Conservation (phyloP, 2,113 vertebrate species). For the Caranx melampygus region DNA sequence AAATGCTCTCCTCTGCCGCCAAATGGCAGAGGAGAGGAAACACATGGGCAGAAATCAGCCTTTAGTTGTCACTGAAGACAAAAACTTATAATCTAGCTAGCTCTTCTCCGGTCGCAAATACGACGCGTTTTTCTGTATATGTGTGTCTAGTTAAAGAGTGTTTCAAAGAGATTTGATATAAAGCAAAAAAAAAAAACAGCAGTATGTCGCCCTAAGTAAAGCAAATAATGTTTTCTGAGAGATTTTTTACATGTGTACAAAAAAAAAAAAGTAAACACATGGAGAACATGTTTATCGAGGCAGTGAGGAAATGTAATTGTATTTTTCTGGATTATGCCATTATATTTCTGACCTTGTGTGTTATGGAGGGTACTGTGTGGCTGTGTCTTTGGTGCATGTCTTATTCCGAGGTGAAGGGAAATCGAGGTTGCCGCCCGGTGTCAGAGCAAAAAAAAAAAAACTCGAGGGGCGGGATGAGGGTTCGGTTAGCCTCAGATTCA, state of each 20-base stretch:
- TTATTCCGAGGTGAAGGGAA: slow-evolving; percentile 44
- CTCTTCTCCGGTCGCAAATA: slow-evolving; percentile 69
- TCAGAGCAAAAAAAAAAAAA: slow-evolving; percentile 18
- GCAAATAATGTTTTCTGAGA: slow-evolving; percentile 63
- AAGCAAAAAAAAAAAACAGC: slow-evolving; percentile 28
- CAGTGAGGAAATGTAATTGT: slow-evolving; percentile 72
- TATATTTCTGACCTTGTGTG: slow-evolving; percentile 74
- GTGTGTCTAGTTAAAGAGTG: slow-evolving; percentile 68
- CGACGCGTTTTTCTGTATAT: slow-evolving; percentile 68
- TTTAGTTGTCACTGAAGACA: slow-evolving; percentile 58
- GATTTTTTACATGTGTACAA: slow-evolving; percentile 52
- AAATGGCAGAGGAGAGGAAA: slow-evolving; percentile 56
- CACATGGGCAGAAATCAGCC: slow-evolving; percentile 42
- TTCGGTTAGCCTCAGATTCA: slow-evolving; percentile 55
- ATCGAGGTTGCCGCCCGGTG: slow-evolving; percentile 39
- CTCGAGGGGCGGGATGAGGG: slow-evolving; percentile 46
- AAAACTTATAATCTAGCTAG: slow-evolving; percentile 76
- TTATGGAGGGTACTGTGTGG: slow-evolving; percentile 76
- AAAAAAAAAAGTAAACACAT: slow-evolving; percentile 57
- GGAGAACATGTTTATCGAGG: slow-evolving; percentile 60
- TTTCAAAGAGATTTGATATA: slow-evolving; percentile 56
- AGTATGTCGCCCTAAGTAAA: slow-evolving; percentile 58
- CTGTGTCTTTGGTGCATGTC: slow-evolving; percentile 58
- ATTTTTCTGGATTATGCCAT: slow-evolving; percentile 67
- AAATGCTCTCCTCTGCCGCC: slow-evolving; percentile 55